Base-by-base conservation (phyloP, 2,888 invertebrate genomes). In the Oligia strigilis region DNA sequence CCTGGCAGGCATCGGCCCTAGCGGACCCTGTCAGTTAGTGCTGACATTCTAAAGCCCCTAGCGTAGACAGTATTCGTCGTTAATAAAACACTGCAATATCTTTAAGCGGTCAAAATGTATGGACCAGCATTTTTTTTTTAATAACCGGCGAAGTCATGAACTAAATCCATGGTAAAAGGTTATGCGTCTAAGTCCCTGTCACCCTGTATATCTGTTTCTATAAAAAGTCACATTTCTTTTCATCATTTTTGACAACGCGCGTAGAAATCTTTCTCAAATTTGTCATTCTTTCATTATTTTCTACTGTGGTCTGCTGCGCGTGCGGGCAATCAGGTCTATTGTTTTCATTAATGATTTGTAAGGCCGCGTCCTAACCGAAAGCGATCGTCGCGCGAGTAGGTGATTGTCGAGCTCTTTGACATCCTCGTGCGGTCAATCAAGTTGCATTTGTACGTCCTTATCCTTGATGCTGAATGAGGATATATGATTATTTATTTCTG, bases 291-390 rank as follows among this genome's bases (percentile, higher is more conserved):
- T 23, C 29, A 4, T 49, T 29, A 3, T 13, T 52, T 23, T 58
- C 40, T 58, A 17, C 0, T 1, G 13, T 72, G n/a, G n/a, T 64
- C n/a, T 72, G 13, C 40, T 72, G 4, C 72, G 3, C 40, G 40
- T 64, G 72, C 62, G n/a, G 64, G 40, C 13, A 13, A 40, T 64
- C 17, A 62, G n/a, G 1, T 62, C 19, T 62, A 4, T 62, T 9
- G 19, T 64, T 40, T 40, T n/a, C 64, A 64, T 72, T 40, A n/a
- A 62, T 72, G 40, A 5, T 72, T 40, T 40, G 4, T 72, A 62
- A 64, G 2, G 17, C 36, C 71, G 23, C n/a, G 64, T 72, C 62
- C n/a, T 64, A 72, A 62, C 40, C 6, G 11, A 64, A 72, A 72
- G 23, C 1, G 11, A 52, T 23, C 8, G 2, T 19, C 49, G 29